Evolutionary conservation across 2,113 vertebrate genomes (phyloP).

Genomic region (Rhizomys pruinosus): DNA sequence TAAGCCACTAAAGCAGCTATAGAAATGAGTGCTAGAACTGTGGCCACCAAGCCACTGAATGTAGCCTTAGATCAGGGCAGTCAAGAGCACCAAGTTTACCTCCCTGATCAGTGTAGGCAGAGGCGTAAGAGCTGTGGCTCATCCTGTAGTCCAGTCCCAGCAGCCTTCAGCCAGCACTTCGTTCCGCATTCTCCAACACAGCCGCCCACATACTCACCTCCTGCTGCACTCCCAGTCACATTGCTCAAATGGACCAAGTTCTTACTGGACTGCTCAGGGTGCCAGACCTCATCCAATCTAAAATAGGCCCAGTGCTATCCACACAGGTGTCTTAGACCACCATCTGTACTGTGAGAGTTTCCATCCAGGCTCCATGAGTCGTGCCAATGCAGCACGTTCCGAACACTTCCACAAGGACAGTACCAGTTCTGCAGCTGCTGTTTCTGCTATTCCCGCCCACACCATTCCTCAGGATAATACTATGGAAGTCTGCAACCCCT

Average conservation of each 20-base stretch:
- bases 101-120: slow-evolving; percentile 98
- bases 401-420: not conserved
- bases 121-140: slow-evolving; percentile 95
- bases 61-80: slow-evolving; percentile 97
- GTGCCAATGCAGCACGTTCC: not conserved
- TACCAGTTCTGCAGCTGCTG: too few relatives aligned
- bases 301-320: slow-evolving; percentile 95
- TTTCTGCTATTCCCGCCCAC: not conserved
- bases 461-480: not conserved
- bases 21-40: not conserved
- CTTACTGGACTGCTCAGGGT: slow-evolving; percentile 95
- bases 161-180: slow-evolving; percentile 90
- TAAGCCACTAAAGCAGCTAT: not conserved
- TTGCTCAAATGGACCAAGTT: slow-evolving; percentile 90
- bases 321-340: slow-evolving; percentile 94
- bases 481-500: not conserved
- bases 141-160: too few relatives aligned
- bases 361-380: not conserved
- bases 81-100: slow-evolving; percentile 95
- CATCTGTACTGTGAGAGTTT: slow-evolving; percentile 90
- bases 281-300: slow-evolving; percentile 97
- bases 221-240: slow-evolving; percentile 95
- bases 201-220: slow-evolving; percentile 96
- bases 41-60: not conserved
- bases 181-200: slow-evolving; percentile 98